These are phyloP conservation scores for Momotus momota DNA, from an alignment of 2,797 vertebrate genomes.

Conservation along the genomic window DNA sequence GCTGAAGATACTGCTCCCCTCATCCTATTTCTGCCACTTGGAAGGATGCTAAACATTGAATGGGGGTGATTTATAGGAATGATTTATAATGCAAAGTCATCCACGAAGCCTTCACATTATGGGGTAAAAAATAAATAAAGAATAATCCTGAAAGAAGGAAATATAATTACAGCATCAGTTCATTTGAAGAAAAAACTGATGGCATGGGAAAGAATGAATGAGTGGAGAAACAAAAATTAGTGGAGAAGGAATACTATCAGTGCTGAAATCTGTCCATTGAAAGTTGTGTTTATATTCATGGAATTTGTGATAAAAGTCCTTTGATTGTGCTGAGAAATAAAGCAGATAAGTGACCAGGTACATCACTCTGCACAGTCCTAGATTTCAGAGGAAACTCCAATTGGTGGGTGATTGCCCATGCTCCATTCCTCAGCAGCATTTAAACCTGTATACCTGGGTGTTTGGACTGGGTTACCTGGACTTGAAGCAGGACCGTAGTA, in stretches of 20 bases:
- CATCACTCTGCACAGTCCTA: neutral
- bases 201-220: neutral
- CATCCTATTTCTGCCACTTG: neutral
- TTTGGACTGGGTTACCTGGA: neutral
- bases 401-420: neutral
- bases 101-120: neutral
- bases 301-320: neutral
- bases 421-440: neutral
- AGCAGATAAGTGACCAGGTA: fast-evolving
- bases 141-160: neutral
- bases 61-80: neutral
- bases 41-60: neutral
- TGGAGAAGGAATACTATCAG: neutral
- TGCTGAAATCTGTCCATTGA: neutral
- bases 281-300: neutral
- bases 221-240: neutral
- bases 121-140: neutral
- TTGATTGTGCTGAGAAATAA: neutral
- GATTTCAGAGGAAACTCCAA: neutral
- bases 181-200: neutral
- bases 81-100: neutral
- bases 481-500: neutral
- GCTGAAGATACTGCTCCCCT: neutral
- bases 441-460: neutral
- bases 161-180: neutral